A percentile compares a stretch with the other conserved stretches of the same genome.
These are phyloP conservation scores for Leucozona laternaria DNA, from an alignment of 2,888 invertebrate genomes.

Conservation along the genomic window DNA sequence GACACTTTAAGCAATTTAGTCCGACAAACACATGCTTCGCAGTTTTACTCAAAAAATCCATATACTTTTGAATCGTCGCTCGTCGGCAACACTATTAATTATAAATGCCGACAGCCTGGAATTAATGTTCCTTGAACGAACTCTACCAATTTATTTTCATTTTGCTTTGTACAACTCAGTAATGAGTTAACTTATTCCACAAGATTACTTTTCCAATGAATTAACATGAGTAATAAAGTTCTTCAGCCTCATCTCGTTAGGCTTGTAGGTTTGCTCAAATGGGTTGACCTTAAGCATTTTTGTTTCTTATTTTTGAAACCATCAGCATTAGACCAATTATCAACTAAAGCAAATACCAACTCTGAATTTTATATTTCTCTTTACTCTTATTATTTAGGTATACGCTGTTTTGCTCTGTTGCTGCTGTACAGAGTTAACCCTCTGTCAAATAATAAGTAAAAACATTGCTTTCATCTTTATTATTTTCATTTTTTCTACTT, in stretches of 20 bases:
- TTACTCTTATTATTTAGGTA: neutral
- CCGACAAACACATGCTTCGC: no score
- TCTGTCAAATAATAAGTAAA: slow-evolving; percentile 25
- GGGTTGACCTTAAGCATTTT: slow-evolving; percentile 49
- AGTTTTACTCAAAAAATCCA: no score
- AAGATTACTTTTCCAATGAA: slow-evolving; percentile 66
- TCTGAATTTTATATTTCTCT: slow-evolving; percentile 49
- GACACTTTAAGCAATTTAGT: no score
- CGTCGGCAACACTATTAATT: neutral
- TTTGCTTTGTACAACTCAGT: slow-evolving; percentile 16
- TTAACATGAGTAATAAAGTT: slow-evolving; percentile 70
- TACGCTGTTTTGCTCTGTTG: no score
- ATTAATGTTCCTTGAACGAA: slow-evolving; percentile 9
- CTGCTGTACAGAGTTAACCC: neutral
- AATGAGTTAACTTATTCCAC: slow-evolving; percentile 66
- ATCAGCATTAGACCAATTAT: neutral
- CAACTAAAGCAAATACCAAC: slow-evolving; percentile 27
- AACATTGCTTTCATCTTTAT: slow-evolving; percentile 68
- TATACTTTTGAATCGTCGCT: no score
- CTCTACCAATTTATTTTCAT: slow-evolving; percentile 50
- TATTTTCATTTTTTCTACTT: slow-evolving; percentile 53
- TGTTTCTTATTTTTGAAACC: slow-evolving; percentile 2
- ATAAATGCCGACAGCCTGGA: slow-evolving; percentile 22
- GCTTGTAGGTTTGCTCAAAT: slow-evolving; percentile 53
- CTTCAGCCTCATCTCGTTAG: slow-evolving; percentile 59